Percentiles rank a stretch among this genome's conserved stretches.
phyloP scores from a whole-genome alignment of 1,140 invertebrate species.

The Drosophila nigromelanica region DNA sequence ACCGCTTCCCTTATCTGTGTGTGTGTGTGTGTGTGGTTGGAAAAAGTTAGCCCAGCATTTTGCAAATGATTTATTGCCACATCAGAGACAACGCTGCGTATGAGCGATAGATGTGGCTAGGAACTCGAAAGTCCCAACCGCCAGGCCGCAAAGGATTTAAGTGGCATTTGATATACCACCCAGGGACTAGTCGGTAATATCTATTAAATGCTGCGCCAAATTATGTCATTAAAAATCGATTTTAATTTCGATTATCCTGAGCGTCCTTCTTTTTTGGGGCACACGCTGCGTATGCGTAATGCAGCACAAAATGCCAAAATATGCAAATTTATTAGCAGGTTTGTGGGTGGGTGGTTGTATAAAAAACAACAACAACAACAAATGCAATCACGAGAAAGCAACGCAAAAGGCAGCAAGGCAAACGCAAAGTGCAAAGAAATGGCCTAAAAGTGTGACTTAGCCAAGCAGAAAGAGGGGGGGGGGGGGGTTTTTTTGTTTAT shows the following conservation, averaged over 20 bases:
- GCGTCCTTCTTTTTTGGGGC: neutral
- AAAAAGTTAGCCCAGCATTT: constrained; percentile 64
- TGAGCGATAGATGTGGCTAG: constrained; percentile 57
- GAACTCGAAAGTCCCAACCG: neutral
- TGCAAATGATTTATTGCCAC: constrained; percentile 74
- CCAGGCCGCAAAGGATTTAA: constrained; percentile 63
- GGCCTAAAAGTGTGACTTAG: constrained; percentile 73
- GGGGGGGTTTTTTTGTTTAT: constrained; percentile 1
- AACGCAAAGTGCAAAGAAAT: constrained; percentile 69
- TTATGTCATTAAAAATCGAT: constrained; percentile 78
- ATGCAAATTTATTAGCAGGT: constrained; percentile 60
- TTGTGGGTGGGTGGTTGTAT: neutral
- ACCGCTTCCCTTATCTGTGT: neutral
- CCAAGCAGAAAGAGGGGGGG: neutral
- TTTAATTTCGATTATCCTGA: constrained; percentile 30
- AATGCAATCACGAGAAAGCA: constrained; percentile 55
- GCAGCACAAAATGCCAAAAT: constrained; percentile 22
- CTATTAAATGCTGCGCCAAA: constrained; percentile 68
- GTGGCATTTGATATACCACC: constrained; percentile 61
- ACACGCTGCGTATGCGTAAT: constrained; percentile 59
- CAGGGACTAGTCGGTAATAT: constrained; percentile 27
- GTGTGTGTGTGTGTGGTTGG: constrained; percentile 27
- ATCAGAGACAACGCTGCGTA: constrained; percentile 58
- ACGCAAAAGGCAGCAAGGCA: constrained; percentile 26
- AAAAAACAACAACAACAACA: constrained; percentile 33